Percentiles rank a stretch among this genome's conserved stretches.
Evolutionary conservation across 1,140 invertebrate species (phyloP).

Genomic region (Nixonia krombeini): DNA sequence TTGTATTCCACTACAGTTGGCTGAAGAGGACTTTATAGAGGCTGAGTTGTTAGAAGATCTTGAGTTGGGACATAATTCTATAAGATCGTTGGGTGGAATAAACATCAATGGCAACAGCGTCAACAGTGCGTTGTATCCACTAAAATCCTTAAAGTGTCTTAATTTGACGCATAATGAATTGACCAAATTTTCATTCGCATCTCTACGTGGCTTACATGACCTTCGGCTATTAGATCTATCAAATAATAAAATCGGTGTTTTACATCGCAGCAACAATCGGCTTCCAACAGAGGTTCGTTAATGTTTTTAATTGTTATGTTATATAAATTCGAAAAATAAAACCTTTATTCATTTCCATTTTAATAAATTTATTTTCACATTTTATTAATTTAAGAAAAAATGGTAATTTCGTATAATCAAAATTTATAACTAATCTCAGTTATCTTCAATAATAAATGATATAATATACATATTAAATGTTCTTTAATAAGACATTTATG

Average conservation of each 20-base stretch:
- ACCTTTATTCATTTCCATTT: no score
- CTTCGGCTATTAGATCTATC: slow-evolving; percentile 81
- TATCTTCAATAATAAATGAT: no score
- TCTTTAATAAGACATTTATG: no score
- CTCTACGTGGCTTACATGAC: slow-evolving; percentile 79
- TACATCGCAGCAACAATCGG: slow-evolving; percentile 71
- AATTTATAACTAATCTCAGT: no score
- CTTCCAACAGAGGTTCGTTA: slow-evolving; percentile 75
- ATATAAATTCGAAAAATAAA: no score
- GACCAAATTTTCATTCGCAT: slow-evolving; percentile 81
- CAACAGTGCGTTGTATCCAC: slow-evolving; percentile 80
- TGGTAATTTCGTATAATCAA: no score
- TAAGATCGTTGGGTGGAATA: slow-evolving; percentile 73
- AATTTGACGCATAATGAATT: slow-evolving; percentile 84
- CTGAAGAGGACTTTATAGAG: slow-evolving; percentile 82
- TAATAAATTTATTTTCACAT: no score
- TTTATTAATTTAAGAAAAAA: no score
- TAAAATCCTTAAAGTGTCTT: slow-evolving; percentile 77
- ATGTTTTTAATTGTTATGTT: no score
- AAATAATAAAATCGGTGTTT: slow-evolving; percentile 78
- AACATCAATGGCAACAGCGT: slow-evolving; percentile 57
- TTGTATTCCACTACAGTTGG: slow-evolving; percentile 70
- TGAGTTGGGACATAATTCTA: slow-evolving; percentile 79
- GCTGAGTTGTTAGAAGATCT: slow-evolving; percentile 77
- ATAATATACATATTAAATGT: no score